phyloP scores from a whole-genome alignment of 2,113 vertebrate species.

The Brienomyrus longianalis region DNA sequence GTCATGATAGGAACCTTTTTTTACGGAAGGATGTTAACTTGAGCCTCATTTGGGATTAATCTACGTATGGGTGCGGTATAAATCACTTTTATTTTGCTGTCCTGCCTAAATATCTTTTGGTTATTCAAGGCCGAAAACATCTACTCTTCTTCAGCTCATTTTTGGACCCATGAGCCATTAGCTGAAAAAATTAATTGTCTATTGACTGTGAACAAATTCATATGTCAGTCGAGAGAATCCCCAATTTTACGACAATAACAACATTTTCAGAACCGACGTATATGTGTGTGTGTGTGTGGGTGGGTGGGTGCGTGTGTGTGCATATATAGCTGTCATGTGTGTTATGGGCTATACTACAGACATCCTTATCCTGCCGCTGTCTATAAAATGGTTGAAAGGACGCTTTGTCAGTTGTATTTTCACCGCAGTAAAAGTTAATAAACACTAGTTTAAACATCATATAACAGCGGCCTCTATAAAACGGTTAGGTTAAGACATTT shows the following conservation, averaged over 20 bases:
- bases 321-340: background rate
- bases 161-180: slow-evolving; percentile 33
- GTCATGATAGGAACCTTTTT: slow-evolving; percentile 56
- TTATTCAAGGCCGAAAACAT: background rate
- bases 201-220: slow-evolving; percentile 28
- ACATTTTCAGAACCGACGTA: background rate
- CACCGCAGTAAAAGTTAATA: slow-evolving; percentile 12
- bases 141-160: slow-evolving; percentile 20
- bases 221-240: background rate
- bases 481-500: slow-evolving; percentile 1
- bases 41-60: slow-evolving; percentile 59
- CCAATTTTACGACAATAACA: background rate
- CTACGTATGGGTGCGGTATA: slow-evolving; percentile 54
- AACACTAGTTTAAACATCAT: background rate
- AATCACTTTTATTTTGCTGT: slow-evolving; percentile 53
- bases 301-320: background rate
- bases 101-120: background rate
- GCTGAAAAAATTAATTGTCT: slow-evolving; percentile 34
- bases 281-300: background rate
- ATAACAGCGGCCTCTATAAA: background rate
- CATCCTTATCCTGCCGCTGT: background rate
- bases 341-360: background rate
- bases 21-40: slow-evolving; percentile 57
- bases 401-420: background rate
- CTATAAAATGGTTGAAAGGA: background rate